These are phyloP conservation scores for Sanderia malayensis DNA, from an alignment of 30 jellyfish, hydroid and myxozoan species.

Conservation along the genomic window DNA sequence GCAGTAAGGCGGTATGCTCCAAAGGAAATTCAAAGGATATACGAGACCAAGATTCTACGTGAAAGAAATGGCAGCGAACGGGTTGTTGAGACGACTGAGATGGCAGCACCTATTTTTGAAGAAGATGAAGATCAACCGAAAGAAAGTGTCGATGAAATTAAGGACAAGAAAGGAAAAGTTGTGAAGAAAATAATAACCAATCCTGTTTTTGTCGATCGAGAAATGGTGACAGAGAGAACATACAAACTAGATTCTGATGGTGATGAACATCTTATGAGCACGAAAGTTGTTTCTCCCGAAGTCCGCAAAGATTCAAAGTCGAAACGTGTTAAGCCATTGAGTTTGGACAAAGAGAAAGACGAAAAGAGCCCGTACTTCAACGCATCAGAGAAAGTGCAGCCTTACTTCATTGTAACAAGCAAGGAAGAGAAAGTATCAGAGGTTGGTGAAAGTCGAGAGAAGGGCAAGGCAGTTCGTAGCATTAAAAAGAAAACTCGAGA, in stretches of 20 bases:
- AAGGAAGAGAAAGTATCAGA: slow-evolving; percentile 38
- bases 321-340: background rate
- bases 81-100: slow-evolving; percentile 60
- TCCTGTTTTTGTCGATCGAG: slow-evolving; percentile 46
- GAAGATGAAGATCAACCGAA: slow-evolving; percentile 38
- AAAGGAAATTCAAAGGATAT: slow-evolving; percentile 52
- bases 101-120: slow-evolving; percentile 47
- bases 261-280: slow-evolving; percentile 31
- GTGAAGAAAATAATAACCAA: slow-evolving; percentile 24
- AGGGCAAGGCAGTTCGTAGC: slow-evolving; percentile 12
- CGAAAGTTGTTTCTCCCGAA: slow-evolving; percentile 55
- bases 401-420: slow-evolving; percentile 17
- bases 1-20: slow-evolving; percentile 5
- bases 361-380: background rate
- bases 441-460: slow-evolving; percentile 2
- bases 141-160: slow-evolving; percentile 19
- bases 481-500: slow-evolving; percentile 11
- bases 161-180: slow-evolving; percentile 5
- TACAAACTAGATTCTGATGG: slow-evolving; percentile 50
- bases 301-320: slow-evolving; percentile 7
- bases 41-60: slow-evolving; percentile 64
- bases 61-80: slow-evolving; percentile 73
- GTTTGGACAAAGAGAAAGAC: background rate
- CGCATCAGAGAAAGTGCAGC: background rate
- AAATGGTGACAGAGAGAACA: slow-evolving; percentile 12